These are phyloP conservation scores for Mus spicilegus DNA, from an alignment of 2,113 vertebrate species.

Conservation along the genomic window DNA sequence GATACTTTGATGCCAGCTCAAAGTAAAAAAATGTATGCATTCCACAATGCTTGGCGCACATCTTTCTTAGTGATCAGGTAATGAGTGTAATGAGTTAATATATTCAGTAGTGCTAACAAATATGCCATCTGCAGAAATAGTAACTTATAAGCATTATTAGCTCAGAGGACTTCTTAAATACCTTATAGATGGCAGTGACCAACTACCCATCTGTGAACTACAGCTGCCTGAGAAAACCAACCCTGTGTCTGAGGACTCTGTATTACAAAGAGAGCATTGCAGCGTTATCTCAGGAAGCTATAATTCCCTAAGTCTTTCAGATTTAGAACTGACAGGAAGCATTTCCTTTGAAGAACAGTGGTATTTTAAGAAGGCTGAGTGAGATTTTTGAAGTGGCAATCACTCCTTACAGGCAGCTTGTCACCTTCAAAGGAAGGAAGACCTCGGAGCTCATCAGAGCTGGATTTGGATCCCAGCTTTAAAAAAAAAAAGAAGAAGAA, in stretches of 20 bases:
- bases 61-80: slow-evolving; percentile 14
- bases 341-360: slow-evolving; percentile 70
- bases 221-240: neutral
- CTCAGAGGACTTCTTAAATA: neutral
- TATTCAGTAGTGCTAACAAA: neutral
- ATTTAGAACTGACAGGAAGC: slow-evolving; percentile 69
- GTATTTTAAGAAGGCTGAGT: slow-evolving; percentile 76
- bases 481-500: neutral
- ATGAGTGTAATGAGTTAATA: neutral
- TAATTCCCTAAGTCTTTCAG: slow-evolving; percentile 63
- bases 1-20: slow-evolving; percentile 20
- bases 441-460: slow-evolving; percentile 20
- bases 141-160: neutral
- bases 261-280: neutral
- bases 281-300: neutral
- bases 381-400: slow-evolving; percentile 69
- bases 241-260: neutral
- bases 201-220: neutral
- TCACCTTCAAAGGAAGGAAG: slow-evolving; percentile 45
- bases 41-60: neutral
- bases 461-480: slow-evolving; percentile 9
- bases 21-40: slow-evolving; percentile 65
- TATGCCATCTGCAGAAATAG: neutral
- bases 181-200: neutral
- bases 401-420: slow-evolving; percentile 67